A percentile compares a stretch with the other conserved stretches of the same genome.
These are phyloP conservation scores for Hiodon tergisus DNA, from an alignment of 2,113 vertebrate species.

Conservation along the genomic window DNA sequence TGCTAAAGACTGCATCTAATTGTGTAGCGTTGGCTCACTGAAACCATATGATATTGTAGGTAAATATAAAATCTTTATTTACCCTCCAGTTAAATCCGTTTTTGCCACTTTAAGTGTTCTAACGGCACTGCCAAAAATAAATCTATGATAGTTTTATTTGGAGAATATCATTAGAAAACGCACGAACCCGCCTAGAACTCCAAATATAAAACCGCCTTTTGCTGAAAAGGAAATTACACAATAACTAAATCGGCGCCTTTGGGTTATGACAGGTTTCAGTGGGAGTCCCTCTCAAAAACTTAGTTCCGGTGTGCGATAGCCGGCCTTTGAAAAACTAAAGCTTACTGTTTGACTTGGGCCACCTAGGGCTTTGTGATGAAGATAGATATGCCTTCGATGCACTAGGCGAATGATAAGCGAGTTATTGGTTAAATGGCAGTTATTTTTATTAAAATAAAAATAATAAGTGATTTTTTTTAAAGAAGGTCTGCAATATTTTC, in stretches of 20 bases:
- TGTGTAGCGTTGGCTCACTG: background rate
- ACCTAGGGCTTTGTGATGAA: background rate
- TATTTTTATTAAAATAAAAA: too few relatives aligned
- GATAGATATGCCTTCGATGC: background rate
- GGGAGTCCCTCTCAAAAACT: conserved; percentile 12
- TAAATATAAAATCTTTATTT: conserved; percentile 4
- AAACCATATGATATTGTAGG: background rate
- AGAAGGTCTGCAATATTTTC: too few relatives aligned
- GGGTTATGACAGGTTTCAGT: conserved; percentile 11
- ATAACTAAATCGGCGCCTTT: conserved; percentile 10
- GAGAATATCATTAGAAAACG: background rate
- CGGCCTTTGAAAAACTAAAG: conserved; percentile 4
- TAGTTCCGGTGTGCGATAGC: background rate
- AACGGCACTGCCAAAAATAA: conserved; percentile 20
- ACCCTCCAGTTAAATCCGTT: too few relatives aligned
- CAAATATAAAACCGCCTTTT: conserved; percentile 22
- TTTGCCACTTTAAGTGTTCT: too few relatives aligned
- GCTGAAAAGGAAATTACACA: conserved; percentile 22
- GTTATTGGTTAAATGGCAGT: too few relatives aligned
- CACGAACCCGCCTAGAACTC: conserved; percentile 12
- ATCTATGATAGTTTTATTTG: conserved; percentile 23
- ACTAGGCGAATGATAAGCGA: too few relatives aligned
- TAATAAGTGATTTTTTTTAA: too few relatives aligned
- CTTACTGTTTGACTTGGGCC: background rate
- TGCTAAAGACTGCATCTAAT: background rate